Conservation (phyloP, 2,797 vertebrate species). For the Siniperca obscura region DNA sequence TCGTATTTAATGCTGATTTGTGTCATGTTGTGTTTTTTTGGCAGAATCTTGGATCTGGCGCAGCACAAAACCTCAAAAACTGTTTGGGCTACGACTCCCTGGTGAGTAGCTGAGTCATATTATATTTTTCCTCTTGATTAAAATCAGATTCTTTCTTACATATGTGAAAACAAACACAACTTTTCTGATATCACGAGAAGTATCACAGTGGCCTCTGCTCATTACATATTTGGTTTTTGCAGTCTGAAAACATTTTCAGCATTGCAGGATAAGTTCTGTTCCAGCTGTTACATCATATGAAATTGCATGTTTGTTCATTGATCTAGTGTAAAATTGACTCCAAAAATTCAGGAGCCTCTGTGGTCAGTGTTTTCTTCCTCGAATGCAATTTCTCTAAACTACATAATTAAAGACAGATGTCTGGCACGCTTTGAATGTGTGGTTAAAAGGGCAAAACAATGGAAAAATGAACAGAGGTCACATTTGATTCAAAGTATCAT, state of each 20-base stretch:
- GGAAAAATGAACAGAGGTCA: constrained; percentile 22
- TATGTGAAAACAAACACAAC: constrained; percentile 17
- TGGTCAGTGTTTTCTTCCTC: constrained; percentile 50
- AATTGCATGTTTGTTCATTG: constrained; percentile 31
- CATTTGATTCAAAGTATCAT: not conserved
- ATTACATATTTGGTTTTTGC: not conserved
- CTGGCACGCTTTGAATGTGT: constrained; percentile 17
- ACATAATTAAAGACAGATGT: constrained; percentile 52
- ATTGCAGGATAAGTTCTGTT: not conserved
- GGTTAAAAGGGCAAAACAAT: constrained; percentile 14
- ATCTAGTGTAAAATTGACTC: constrained; percentile 38
- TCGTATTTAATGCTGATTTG: constrained; percentile 33
- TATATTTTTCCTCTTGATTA: constrained; percentile 13
- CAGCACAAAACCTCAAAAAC: constrained; percentile 79
- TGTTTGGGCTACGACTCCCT: constrained; percentile 79
- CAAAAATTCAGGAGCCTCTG: constrained; percentile 49
- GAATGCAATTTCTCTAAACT: constrained; percentile 22
- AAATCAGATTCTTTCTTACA: constrained; percentile 10
- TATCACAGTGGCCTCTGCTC: constrained; percentile 1
- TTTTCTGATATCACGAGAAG: not conserved
- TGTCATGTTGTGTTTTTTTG: constrained; percentile 30
- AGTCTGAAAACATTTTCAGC: no score
- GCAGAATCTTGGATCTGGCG: constrained; percentile 80
- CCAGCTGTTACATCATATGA: constrained; percentile 39
- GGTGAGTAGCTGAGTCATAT: constrained; percentile 64